A percentile compares a stretch with the other conserved stretches of the same genome.
Evolutionary conservation across 1,140 invertebrate genomes (phyloP).

Genomic region (Megathymus violae): DNA sequence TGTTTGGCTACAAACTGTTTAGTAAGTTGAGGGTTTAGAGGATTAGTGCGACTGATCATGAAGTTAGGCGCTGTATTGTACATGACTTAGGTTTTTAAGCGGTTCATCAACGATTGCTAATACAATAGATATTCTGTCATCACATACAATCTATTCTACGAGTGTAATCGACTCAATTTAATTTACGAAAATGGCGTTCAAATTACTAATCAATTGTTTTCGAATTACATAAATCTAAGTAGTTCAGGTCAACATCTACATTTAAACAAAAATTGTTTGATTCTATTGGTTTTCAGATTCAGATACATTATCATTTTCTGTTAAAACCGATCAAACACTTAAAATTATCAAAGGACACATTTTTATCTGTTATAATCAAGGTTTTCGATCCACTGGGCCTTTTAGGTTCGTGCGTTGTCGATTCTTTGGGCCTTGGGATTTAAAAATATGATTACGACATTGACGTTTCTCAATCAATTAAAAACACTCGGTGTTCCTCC

Average conservation of each 20-base stretch:
- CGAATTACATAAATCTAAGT: neutral
- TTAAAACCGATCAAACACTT: conserved; percentile 4
- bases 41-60: neutral
- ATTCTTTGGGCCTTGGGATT: conserved; percentile 33
- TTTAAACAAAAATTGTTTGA: conserved; percentile 30
- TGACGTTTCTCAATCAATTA: too few relatives aligned
- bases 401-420: conserved; percentile 33
- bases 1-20: conserved; percentile 12
- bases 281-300: conserved; percentile 33
- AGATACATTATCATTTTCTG: conserved; percentile 28
- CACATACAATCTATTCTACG: conserved; percentile 3
- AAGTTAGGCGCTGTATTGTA: conserved; percentile 11
- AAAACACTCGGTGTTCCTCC: conserved; percentile 27
- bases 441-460: too few relatives aligned
- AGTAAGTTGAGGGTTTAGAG: neutral
- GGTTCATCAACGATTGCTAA: conserved; percentile 8
- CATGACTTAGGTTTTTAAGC: conserved; percentile 28
- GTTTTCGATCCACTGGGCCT: conserved; percentile 42
- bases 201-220: conserved; percentile 3
- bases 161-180: conserved; percentile 16
- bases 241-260: neutral
- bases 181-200: conserved; percentile 28
- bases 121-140: conserved; percentile 1
- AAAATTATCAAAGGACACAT: conserved; percentile 34
- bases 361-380: conserved; percentile 31